Percentiles rank a stretch among this genome's conserved stretches.
Conservation (phyloP, 2,888 invertebrate species). For the Loripinus fragilis region DNA sequence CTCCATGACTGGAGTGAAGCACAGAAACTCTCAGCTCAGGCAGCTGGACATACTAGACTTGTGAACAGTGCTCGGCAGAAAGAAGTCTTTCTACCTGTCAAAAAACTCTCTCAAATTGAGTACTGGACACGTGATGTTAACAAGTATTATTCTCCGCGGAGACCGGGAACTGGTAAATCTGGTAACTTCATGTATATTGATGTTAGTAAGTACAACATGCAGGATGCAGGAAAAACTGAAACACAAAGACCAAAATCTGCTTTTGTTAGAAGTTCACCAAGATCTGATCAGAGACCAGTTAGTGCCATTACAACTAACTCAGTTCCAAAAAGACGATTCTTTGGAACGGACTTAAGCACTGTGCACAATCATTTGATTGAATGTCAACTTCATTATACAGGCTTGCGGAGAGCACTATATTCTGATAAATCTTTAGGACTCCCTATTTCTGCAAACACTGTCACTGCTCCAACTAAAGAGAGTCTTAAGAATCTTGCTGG, state of each 20-base stretch:
- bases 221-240: conserved; percentile 37
- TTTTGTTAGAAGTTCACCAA: background rate
- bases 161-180: conserved; percentile 34
- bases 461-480: conserved; percentile 37
- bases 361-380: conserved; percentile 62
- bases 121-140: conserved; percentile 65
- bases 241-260: conserved; percentile 41
- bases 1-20: conserved; percentile 73
- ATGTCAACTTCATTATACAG: conserved; percentile 62
- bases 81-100: conserved; percentile 60
- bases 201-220: conserved; percentile 55
- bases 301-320: conserved; percentile 45
- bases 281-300: conserved; percentile 23
- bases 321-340: conserved; percentile 34
- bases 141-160: conserved; percentile 50
- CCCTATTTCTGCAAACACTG: conserved; percentile 49
- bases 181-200: conserved; percentile 58
- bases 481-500: conserved; percentile 33
- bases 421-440: conserved; percentile 41
- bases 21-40: conserved; percentile 60
- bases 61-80: conserved; percentile 46
- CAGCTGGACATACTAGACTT: conserved; percentile 37
- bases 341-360: conserved; percentile 58
- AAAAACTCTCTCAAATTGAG: conserved; percentile 70
- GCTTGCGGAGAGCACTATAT: conserved; percentile 57